Evolutionary conservation across 2,797 vertebrate species (phyloP).

Genomic region (Choloepus didactylus): DNA sequence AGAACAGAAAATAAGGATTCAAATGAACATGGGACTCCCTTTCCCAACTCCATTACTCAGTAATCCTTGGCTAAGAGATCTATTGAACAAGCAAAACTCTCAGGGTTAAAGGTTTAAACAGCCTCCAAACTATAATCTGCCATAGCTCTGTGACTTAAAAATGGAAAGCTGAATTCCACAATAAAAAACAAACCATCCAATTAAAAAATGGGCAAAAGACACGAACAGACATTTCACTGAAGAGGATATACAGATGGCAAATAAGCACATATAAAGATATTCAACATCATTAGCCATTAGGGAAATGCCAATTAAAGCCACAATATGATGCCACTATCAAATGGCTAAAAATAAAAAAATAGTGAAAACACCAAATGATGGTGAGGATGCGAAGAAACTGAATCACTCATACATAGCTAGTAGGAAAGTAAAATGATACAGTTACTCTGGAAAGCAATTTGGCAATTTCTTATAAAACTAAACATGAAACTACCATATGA

Average conservation of each 20-base stretch:
- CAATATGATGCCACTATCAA: neutral
- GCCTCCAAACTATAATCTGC: neutral
- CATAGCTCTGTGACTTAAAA: neutral
- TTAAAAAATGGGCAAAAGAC: neutral
- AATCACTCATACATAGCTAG: too few relatives aligned
- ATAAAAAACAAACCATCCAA: neutral
- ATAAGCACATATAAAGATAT: neutral
- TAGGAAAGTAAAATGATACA: neutral
- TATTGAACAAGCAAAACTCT: neutral
- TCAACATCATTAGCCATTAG: neutral
- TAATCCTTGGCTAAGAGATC: neutral
- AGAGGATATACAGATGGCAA: neutral
- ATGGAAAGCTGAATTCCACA: neutral
- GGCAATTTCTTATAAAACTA: neutral
- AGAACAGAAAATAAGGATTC: neutral
- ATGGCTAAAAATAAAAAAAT: neutral
- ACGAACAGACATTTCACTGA: neutral
- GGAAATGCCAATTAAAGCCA: neutral
- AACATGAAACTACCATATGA: neutral
- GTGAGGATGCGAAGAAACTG: neutral
- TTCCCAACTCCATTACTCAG: neutral
- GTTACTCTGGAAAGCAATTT: neutral
- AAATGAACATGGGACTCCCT: neutral
- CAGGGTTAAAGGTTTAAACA: neutral
- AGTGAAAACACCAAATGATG: neutral